phyloP scores from a whole-genome alignment of 2,113 vertebrate genomes.

The Epinephelus lanceolatus region DNA sequence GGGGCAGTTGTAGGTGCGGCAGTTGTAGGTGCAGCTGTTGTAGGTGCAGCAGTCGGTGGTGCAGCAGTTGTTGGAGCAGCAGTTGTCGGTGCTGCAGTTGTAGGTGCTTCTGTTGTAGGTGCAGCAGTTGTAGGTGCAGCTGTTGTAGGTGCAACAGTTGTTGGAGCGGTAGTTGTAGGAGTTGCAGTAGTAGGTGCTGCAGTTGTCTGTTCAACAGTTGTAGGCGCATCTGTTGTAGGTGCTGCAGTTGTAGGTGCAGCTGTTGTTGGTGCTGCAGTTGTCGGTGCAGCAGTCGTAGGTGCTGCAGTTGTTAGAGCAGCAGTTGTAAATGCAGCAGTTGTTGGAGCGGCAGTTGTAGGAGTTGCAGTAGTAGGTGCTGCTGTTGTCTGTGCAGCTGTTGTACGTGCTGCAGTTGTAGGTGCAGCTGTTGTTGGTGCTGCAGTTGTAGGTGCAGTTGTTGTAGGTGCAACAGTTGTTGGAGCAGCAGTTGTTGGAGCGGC shows the following conservation, averaged over 20 bases:
- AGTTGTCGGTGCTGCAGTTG: neutral
- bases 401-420: neutral
- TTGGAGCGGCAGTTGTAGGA: neutral
- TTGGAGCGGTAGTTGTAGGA: neutral
- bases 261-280: neutral
- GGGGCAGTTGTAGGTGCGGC: neutral
- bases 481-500: neutral
- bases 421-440: neutral
- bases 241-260: neutral
- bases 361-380: neutral
- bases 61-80: neutral
- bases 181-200: neutral
- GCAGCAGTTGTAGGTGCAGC: neutral
- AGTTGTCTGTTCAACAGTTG: neutral
- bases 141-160: neutral
- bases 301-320: neutral
- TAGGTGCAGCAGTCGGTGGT: neutral
- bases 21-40: no score
- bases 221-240: neutral
- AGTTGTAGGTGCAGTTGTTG: neutral
- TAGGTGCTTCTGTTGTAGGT: neutral
- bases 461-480: neutral
- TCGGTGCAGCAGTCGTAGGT: neutral
- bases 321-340: neutral
- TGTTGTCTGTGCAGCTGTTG: neutral